phyloP scores from a whole-genome alignment of 2,888 invertebrate species.

The Melipona bicolor region DNA sequence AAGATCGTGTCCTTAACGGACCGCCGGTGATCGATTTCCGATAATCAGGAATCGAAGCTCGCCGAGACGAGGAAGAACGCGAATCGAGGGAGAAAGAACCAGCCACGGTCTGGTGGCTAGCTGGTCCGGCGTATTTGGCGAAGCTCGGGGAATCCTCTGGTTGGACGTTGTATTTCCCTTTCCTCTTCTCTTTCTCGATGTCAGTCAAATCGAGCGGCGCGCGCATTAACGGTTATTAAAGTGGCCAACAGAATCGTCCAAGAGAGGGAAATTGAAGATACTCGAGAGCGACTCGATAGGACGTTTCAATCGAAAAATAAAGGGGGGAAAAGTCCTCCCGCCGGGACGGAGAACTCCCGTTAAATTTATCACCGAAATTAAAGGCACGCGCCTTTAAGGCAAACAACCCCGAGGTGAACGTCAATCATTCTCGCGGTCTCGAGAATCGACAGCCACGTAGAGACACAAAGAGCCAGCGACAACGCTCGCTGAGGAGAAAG shows the following conservation, averaged over 20 bases:
- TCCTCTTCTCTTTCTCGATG: neutral
- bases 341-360: neutral
- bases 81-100: constrained; percentile 56
- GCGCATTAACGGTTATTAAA: constrained; percentile 53
- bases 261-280: constrained; percentile 42
- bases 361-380: constrained; percentile 50
- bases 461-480: neutral
- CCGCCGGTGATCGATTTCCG: constrained; percentile 73
- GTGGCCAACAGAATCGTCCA: constrained; percentile 2
- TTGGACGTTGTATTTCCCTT: constrained; percentile 9
- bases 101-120: constrained; percentile 59
- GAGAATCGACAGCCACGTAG: no score
- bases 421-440: constrained; percentile 28
- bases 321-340: neutral
- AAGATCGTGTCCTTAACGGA: constrained; percentile 63
- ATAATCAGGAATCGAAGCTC: constrained; percentile 75
- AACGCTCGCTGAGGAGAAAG: neutral
- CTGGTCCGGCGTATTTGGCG: constrained; percentile 59
- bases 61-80: constrained; percentile 28
- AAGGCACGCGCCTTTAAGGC: neutral
- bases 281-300: neutral
- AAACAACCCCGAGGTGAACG: neutral
- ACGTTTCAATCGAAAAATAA: constrained; percentile 41
- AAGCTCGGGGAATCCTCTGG: constrained; percentile 21
- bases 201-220: constrained; percentile 50